Evolutionary conservation across 2,113 vertebrate genomes (phyloP), one percentile per base, ranked within the genome.

Genomic region (Hemicordylus capensis): DNA sequence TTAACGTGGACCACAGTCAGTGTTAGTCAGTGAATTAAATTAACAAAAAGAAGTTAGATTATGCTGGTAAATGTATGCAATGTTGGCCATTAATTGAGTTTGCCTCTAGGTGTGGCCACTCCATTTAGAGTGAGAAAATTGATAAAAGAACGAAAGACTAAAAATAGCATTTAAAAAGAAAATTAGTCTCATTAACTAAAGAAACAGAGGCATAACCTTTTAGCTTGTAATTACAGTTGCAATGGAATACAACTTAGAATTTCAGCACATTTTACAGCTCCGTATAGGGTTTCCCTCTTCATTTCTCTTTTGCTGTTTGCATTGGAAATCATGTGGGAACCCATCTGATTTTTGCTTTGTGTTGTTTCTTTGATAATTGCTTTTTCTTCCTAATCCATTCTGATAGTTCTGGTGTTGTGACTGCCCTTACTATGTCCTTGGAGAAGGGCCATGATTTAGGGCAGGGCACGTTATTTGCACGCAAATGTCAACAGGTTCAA

Each of bases 161-260:
- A 85, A 84, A 76, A 67, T 76, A 76, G 66, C 56, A 39, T 20
- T 70, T 59, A 34, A 67, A 54, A 73, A 42, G 46, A 61, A 79
- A 85, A 85, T 79, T 61, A 79, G 66, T 31, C 76, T 85, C 66
- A 80, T 85, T 85, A 85, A 79, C 76, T 79, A 79, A 85, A 78
- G 84, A 78, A 85, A 79, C 64, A 72, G 51, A 31, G 66, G 42
- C 34, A 37, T 85, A 72, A 85, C 66, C 66, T 72, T 85, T 72
- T 79, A 37, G 44, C 66, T 48, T 85, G 54, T 63, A 85, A 85
- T 85, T 85, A 85, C 56, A 73, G 76, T 37, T 39, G n/a, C 56
- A 46, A 14, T 39, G 84, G 79, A 85, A 85, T 73, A 79, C 15
- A 37, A 20, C 58, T 42, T 72, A 14, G 42, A 61, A 79, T 72